Evolutionary conservation across 2,797 vertebrate genomes (phyloP).

Genomic region (Poecile montanus): DNA sequence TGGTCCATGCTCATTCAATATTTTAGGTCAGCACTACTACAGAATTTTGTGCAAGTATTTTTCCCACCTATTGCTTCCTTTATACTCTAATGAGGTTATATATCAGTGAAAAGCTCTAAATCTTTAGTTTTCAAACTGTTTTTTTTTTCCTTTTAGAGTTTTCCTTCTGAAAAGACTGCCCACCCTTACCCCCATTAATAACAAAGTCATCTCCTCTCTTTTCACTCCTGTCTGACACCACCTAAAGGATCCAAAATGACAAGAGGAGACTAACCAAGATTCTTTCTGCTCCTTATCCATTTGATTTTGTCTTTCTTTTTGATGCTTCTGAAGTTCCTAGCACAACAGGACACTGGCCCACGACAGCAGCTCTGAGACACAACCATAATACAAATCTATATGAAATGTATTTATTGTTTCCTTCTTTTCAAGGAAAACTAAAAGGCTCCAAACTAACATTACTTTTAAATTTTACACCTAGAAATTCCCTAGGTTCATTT

Average conservation of each 20-base stretch:
- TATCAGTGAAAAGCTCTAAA: conserved; percentile 1
- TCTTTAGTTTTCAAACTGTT: not conserved
- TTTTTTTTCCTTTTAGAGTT: not conserved
- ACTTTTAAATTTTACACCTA: not conserved
- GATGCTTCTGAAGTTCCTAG: not conserved
- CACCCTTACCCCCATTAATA: not conserved
- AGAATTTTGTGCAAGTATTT: not conserved
- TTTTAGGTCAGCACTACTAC: not conserved
- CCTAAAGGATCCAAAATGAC: not conserved
- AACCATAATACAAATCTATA: not conserved
- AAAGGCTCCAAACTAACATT: not conserved
- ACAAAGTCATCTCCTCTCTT: not conserved
- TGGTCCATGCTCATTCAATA: not conserved
- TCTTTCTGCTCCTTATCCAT: not conserved
- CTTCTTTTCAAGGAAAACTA: not conserved
- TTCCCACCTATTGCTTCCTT: not conserved
- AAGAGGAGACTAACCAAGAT: not conserved
- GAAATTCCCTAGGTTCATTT: not conserved
- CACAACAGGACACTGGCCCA: not conserved
- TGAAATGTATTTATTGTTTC: not conserved
- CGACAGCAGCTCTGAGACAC: not conserved
- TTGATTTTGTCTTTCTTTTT: not conserved
- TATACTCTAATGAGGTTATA: not conserved
- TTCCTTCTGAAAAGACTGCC: not conserved
- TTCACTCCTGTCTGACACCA: not conserved